Evolutionary conservation across 2,888 invertebrate species (phyloP), one percentile per base, ranked within the genome.

Genomic region (Metalampra italica): DNA sequence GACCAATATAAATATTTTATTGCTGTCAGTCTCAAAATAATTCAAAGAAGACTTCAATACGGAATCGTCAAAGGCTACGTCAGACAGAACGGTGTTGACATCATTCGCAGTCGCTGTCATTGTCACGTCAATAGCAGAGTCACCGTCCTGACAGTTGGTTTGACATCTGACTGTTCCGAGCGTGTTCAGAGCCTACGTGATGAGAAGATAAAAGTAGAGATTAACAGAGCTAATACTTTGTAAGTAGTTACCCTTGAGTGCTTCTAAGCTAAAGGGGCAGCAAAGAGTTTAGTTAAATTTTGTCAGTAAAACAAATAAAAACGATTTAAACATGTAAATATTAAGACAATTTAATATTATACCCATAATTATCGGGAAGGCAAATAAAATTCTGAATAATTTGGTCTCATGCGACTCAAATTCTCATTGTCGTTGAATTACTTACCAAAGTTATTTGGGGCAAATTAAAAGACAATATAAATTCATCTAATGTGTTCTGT

Each of bases 401-500:
- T 22, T 22, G 2, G 22, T 22, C 22, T 22, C 22, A 22, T 22
- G 22, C 22, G 22, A 22, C 7, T 37, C 13, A 36, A 14, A 36
- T 44, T 36, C 34, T 15, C 43, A 44, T 34, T 45, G n/a, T 29
- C 11, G 2, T 45, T 8, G 7, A 32, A 46, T 30, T 63, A 58
- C 58, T 30, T 63, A 58, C 58, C 47, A 55, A 53, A 72, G 68
- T 67, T 71, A 77, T 78, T 76, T 66, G 53, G 62, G 62, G 60
- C 68, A 66, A 74, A 81, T 84, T 77, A 78, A 81, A 78, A 79
- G 71, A 71, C 78, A 77, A 78, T 75, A 77, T 78, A 75, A 74
- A 78, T 68, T 22, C 22, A 22, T 22, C 72, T 72, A 78, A 82
- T 83, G 72, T 80, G 78, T 78, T 68, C 68, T 70, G 64, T 89